Evolutionary conservation across 2,888 invertebrate genomes (phyloP), one percentile per base, ranked within the genome.

Genomic region (Hesperia comma): DNA sequence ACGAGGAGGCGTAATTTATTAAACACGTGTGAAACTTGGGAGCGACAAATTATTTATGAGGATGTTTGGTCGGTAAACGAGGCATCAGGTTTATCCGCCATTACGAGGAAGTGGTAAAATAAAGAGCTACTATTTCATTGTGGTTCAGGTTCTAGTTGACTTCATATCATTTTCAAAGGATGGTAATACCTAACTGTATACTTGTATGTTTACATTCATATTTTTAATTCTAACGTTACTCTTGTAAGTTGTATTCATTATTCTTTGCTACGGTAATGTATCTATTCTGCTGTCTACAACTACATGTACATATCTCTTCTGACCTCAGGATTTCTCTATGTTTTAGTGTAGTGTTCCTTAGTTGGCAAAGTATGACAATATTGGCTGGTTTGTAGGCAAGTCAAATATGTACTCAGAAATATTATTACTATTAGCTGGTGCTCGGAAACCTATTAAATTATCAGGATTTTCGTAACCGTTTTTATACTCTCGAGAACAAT

Each of bases 21-120:
- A 8, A 46, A 46, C 43, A 46, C 32, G 46, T 32, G 46, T 49
- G 26, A 49, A 49, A 60, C 49, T 32, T 12, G 32, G n/a, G 14
- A 46, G 46, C 21, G n/a, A 51, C 49, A 21, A 56, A 56, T 63
- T 19, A 63, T 63, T 56, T 51, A 57, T 41, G 26, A 57, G 57
- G 57, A 64, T 64, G 63, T 64, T 57, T 64, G 57, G 56, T 57
- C 41, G 51, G 41, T 57, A 41, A 33, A 40, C 49, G 40, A 49
- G 21, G 49, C 57, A 46, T 51, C 57, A 57, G 43, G 40, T 17
- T 33, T 57, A 63, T 57, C 63, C 46, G 12, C 57, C 55, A 21
- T 51, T 51, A 57, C 57, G 51, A 40, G 63, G 63, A 63, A 63
- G 63, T 63, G 63, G 63, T 63, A 57, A 56, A 33, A 55, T 56